A percentile compares a stretch with the other conserved stretches of the same genome.
Evolutionary conservation across 1,140 invertebrate genomes (phyloP).

Genomic region (Aplysia californica): DNA sequence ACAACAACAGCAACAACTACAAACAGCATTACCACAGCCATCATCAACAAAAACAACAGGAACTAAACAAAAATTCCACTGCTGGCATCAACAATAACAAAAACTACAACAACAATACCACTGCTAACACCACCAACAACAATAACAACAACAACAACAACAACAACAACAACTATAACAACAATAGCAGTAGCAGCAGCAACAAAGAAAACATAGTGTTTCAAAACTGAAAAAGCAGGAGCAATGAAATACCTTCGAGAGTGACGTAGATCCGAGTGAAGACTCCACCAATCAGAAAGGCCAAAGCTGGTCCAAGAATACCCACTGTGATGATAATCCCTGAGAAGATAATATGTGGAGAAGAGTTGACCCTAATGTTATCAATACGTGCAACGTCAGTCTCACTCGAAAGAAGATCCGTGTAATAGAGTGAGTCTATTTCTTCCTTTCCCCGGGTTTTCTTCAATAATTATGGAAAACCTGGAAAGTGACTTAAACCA

Average conservation of each 20-base stretch:
- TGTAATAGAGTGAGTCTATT: too few relatives aligned
- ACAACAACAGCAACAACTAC: too few relatives aligned
- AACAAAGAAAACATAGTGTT: background rate
- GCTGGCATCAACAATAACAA: background rate
- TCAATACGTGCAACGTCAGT: too few relatives aligned
- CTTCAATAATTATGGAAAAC: too few relatives aligned
- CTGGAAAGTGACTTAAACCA: too few relatives aligned
- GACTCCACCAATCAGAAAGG: slow-evolving; percentile 42
- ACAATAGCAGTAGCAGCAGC: background rate
- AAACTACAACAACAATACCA: background rate
- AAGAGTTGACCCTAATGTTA: too few relatives aligned
- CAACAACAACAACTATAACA: background rate
- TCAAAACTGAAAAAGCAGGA: background rate
- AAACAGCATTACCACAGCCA: too few relatives aligned
- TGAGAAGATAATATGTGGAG: too few relatives aligned
- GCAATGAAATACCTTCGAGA: slow-evolving; percentile 42
- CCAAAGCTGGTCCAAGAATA: slow-evolving; percentile 49
- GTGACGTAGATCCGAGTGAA: slow-evolving; percentile 51
- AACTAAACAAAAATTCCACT: background rate
- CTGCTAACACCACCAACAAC: background rate
- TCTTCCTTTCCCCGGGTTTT: too few relatives aligned
- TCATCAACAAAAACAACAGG: background rate
- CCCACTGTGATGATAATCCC: slow-evolving; percentile 40
- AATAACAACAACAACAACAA: background rate
- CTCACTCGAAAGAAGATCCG: too few relatives aligned